Evolutionary conservation across 2,888 invertebrate genomes (phyloP).

Genomic region (Furcula furcula): DNA sequence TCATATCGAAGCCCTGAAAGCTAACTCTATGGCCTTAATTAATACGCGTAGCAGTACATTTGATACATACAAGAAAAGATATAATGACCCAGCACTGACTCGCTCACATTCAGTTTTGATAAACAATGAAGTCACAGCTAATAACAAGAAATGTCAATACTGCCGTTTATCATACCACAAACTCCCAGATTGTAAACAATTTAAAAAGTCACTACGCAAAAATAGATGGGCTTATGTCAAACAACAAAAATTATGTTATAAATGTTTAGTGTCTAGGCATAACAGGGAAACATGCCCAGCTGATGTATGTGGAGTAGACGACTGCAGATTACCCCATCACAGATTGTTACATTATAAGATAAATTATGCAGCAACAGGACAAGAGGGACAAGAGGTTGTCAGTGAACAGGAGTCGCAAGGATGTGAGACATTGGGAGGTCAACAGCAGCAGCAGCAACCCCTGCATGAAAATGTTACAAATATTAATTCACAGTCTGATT

Average conservation of each 20-base stretch:
- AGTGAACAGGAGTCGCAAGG: background rate
- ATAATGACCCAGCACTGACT: background rate
- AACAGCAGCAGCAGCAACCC: background rate
- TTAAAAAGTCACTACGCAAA: slow-evolving; percentile 20
- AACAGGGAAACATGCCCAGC: background rate
- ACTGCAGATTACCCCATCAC: slow-evolving; percentile 13
- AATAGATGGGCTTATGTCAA: slow-evolving; percentile 5
- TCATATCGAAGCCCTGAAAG: background rate
- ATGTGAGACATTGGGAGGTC: background rate
- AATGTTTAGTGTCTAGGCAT: slow-evolving; percentile 3
- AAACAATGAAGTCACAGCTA: background rate
- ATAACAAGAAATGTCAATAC: slow-evolving; percentile 7
- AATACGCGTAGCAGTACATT: background rate
- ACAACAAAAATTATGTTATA: slow-evolving; percentile 1
- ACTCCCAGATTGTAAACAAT: slow-evolving; percentile 13
- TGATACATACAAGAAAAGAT: background rate
- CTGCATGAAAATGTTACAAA: slow-evolving; percentile 4
- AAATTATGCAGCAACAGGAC: background rate
- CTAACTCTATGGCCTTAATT: background rate
- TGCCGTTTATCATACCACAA: slow-evolving; percentile 11
- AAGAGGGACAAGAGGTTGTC: background rate
- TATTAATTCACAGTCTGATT: background rate
- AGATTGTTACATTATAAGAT: slow-evolving; percentile 10
- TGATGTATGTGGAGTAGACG: background rate
- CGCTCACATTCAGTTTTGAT: slow-evolving; percentile 1